Percentiles rank a stretch among this genome's conserved stretches.
phyloP scores from a whole-genome alignment of 2,797 vertebrate genomes.

The Siniperca undulata region DNA sequence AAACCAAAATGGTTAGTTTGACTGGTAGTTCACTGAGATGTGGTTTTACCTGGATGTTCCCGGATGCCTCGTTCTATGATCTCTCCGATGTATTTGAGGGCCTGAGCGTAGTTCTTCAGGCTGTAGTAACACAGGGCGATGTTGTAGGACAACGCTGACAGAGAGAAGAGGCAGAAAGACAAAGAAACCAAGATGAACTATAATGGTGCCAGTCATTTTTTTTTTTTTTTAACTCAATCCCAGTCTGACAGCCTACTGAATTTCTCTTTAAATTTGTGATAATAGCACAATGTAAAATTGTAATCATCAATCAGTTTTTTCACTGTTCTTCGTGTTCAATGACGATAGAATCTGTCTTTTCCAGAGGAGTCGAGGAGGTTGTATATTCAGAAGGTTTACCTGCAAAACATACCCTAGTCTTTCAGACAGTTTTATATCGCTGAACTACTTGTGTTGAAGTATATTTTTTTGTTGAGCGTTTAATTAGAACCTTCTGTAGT shows the following conservation, averaged over 20 bases:
- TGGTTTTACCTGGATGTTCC: slow-evolving; percentile 90
- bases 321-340: not conserved
- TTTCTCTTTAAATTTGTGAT: not conserved
- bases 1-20: not conserved
- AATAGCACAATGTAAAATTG: not conserved
- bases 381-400: too few species aligned
- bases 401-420: too few species aligned
- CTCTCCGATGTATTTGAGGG: slow-evolving; percentile 90
- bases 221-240: not conserved
- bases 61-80: slow-evolving; percentile 93
- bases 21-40: not conserved
- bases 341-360: not conserved
- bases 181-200: not conserved
- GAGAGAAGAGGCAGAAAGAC: not conserved
- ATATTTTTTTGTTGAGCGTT: too few species aligned
- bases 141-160: slow-evolving; percentile 92
- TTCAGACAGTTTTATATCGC: too few species aligned
- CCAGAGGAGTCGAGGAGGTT: too few species aligned
- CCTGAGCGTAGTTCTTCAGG: slow-evolving; percentile 88
- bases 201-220: not conserved
- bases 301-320: not conserved
- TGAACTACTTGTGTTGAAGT: too few species aligned
- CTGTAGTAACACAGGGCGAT: slow-evolving; percentile 93
- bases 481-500: too few species aligned
- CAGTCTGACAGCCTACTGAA: not conserved